phyloP scores from a whole-genome alignment of 64 coral and sea anemone species.

The Dendronephthya gigantea region DNA sequence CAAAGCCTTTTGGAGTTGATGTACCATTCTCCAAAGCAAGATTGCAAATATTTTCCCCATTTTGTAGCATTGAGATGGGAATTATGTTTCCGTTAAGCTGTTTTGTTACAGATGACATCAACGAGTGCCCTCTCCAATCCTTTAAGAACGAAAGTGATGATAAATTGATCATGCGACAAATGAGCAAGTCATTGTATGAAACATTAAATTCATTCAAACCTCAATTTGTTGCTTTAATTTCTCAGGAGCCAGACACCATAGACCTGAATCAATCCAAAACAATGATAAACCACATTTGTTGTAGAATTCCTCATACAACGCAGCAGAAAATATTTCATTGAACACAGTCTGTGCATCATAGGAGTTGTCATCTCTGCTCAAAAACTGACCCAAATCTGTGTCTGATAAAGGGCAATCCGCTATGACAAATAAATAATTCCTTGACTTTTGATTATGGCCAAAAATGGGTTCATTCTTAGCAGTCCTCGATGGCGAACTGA shows the following conservation, averaged over 20 bases:
- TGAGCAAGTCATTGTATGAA: too few species aligned
- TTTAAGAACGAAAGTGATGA: background rate
- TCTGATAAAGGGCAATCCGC: slow-evolving; percentile 42
- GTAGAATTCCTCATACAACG: slow-evolving; percentile 50
- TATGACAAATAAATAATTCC: slow-evolving; percentile 57
- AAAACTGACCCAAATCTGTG: slow-evolving; percentile 28
- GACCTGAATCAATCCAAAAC: slow-evolving; percentile 57
- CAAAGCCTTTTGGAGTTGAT: background rate
- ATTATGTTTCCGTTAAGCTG: slow-evolving; percentile 49
- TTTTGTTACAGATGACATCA: slow-evolving; percentile 25
- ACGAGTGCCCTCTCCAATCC: slow-evolving; percentile 26
- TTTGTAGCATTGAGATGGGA: slow-evolving; percentile 36
- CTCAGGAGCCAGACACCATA: slow-evolving; percentile 7
- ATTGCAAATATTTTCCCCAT: background rate
- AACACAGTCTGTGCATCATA: slow-evolving; percentile 31
- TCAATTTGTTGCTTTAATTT: background rate
- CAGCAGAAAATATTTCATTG: slow-evolving; percentile 43
- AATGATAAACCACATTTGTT: slow-evolving; percentile 40
- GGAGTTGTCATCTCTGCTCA: background rate
- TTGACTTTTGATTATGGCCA: background rate
- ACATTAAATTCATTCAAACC: background rate
- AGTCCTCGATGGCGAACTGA: slow-evolving; percentile 55
- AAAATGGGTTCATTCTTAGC: slow-evolving; percentile 16
- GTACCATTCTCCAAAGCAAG: background rate
- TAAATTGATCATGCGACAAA: background rate